Base-by-base conservation (phyloP, 2,888 invertebrate genomes). In the Bombyx huttoni region DNA sequence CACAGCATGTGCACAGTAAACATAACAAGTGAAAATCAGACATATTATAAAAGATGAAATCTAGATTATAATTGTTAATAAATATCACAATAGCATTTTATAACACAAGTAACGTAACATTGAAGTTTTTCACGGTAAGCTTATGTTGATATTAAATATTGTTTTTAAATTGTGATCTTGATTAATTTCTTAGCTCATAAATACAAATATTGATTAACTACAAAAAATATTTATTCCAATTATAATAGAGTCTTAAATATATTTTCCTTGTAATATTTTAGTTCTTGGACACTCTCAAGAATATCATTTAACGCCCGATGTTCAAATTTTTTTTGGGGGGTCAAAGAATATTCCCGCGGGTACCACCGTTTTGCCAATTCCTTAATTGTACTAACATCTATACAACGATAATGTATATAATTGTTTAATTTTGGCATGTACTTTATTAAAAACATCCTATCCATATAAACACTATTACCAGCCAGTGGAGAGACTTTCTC, bases 381-480 rank as follows among this genome's bases (percentile, higher is more conserved):
- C 75, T 98, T 98, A 13, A 99, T 81, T 0, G 95, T 91, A 45
- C 95, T 96, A 2, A 98, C 97, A 88, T 99, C 99, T 57, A 99
- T 92, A 48, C 96, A 93, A 64, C 98, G 91, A 78, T 98, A 98
- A 74, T 98, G 97, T 59, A 98, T 82, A 73, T 96, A 95, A 0
- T 91, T 72, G 68, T 94, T 75, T 7, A 98, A 80, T 48, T 62
- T 85, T 0, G 97, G 97, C 95, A 98, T 96, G 70, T 94, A 92
- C 79, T 94, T 94, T 10, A 78, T 70, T 33, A 99, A 70, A 78
- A 98, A 99, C 51, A 93, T 60, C 57, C 95, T 89, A 75, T 99
- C 98, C 90, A 94, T 92, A 64, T 96, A 94, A 5, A 98, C 91
- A 51, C 94, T 92, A 83, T 96, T 98, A 0, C 98, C 98, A 9